Percentiles rank a stretch among this genome's conserved stretches.
Evolutionary conservation across 2,888 invertebrate species (phyloP).

Genomic region (Podotricha telesiphe): DNA sequence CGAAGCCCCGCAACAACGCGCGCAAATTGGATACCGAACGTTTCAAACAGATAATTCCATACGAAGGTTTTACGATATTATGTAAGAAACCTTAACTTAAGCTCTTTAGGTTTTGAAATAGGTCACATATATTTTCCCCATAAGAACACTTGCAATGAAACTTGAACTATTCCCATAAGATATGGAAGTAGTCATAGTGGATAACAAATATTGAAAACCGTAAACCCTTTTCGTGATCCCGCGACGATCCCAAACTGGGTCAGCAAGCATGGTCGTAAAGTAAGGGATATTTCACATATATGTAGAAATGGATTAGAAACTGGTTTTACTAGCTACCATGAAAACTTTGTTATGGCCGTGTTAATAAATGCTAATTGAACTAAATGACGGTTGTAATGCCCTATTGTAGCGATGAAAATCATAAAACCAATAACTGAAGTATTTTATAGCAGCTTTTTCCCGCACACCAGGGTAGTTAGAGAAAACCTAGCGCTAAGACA

Average conservation of each 20-base stretch:
- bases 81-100: slow-evolving; percentile 58
- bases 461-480: no score
- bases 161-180: slow-evolving; percentile 46
- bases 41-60: slow-evolving; percentile 74
- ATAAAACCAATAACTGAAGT: background rate
- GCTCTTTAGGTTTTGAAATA: slow-evolving; percentile 58
- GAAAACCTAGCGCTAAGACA: no score
- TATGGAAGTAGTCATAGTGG: slow-evolving; percentile 41
- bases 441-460: no score
- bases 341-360: slow-evolving; percentile 27
- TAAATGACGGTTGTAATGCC: slow-evolving; percentile 13
- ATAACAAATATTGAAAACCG: slow-evolving; percentile 74
- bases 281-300: slow-evolving; percentile 63
- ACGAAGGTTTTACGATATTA: slow-evolving; percentile 67
- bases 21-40: slow-evolving; percentile 78
- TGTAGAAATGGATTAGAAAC: slow-evolving; percentile 40
- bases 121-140: slow-evolving; percentile 50
- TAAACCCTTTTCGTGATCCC: slow-evolving; percentile 74
- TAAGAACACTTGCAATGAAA: slow-evolving; percentile 42
- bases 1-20: slow-evolving; percentile 71
- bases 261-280: slow-evolving; percentile 62
- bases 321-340: slow-evolving; percentile 31
- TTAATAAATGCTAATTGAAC: slow-evolving; percentile 25
- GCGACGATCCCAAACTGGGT: slow-evolving; percentile 69
- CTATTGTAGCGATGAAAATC: slow-evolving; percentile 3